Evolutionary conservation across 2,797 vertebrate genomes (phyloP).

Genomic region (Antrozous pallidus): DNA sequence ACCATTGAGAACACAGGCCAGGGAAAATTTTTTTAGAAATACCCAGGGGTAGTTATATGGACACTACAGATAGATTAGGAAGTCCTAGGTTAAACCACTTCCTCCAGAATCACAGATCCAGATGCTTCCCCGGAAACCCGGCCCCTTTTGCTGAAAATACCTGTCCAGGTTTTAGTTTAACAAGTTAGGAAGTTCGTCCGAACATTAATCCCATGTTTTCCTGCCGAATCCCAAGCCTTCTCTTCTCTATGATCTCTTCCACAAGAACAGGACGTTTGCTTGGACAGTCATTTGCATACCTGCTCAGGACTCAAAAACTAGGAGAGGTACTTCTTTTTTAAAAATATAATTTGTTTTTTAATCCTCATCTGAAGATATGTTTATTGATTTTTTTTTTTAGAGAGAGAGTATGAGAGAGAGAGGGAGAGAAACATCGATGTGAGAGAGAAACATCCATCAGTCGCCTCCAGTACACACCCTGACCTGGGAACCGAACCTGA

Average conservation of each 20-base stretch:
- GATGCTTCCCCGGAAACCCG: background rate
- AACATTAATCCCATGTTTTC: background rate
- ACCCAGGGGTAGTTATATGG: background rate
- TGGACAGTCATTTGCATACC: accelerated
- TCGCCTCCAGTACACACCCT: too few relatives aligned
- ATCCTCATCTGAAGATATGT: too few relatives aligned
- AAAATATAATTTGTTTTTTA: too few relatives aligned
- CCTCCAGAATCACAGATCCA: background rate
- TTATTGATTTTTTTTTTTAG: too few relatives aligned
- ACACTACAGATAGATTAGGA: background rate
- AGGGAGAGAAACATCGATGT: too few relatives aligned
- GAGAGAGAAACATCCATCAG: too few relatives aligned
- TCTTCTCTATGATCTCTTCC: background rate
- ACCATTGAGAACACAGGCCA: too few relatives aligned
- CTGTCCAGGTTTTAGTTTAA: background rate
- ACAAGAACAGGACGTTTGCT: background rate
- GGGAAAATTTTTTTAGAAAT: too few relatives aligned
- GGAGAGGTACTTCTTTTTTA: background rate
- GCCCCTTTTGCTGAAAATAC: background rate
- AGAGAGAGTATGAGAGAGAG: too few relatives aligned
- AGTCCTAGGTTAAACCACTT: background rate
- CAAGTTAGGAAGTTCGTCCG: background rate
- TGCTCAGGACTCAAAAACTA: background rate
- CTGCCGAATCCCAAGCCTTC: background rate
- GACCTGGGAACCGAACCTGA: too few relatives aligned